phyloP scores from a whole-genome alignment of 2,113 vertebrate species.

The Riparia riparia region DNA sequence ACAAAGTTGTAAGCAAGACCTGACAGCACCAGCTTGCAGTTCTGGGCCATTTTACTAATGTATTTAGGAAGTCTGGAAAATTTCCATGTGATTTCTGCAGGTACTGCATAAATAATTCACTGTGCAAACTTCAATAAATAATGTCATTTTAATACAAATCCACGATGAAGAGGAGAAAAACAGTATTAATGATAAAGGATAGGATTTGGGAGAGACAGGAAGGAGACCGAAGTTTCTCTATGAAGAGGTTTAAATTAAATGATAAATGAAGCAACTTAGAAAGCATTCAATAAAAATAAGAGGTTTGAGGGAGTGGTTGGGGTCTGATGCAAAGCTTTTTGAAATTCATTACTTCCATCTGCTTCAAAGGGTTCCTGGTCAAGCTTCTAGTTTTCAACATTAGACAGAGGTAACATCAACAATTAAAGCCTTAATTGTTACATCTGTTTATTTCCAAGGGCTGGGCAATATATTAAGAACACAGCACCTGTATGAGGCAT shows the following conservation, averaged over 20 bases:
- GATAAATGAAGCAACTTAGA: neutral
- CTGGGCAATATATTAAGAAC: neutral
- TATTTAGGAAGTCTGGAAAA: conserved; percentile 38
- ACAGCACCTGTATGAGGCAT: neutral
- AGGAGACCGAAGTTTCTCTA: neutral
- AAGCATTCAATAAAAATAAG: neutral
- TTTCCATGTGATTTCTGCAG: neutral
- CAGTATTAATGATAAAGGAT: neutral
- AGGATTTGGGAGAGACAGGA: conserved; percentile 9
- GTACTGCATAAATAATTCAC: conserved; percentile 49
- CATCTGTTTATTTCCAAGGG: neutral
- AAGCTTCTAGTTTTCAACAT: neutral
- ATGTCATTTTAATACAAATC: conserved; percentile 53
- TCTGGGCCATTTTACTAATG: neutral
- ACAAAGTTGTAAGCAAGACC: neutral
- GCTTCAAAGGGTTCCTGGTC: neutral
- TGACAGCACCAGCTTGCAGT: neutral
- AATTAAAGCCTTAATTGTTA: neutral
- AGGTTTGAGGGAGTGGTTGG: neutral
- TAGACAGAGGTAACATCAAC: neutral
- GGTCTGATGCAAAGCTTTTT: neutral
- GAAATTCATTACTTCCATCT: neutral
- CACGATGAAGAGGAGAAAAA: neutral
- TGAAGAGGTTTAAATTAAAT: conserved; percentile 43
- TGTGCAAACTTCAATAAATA: conserved; percentile 23